Conservation (phyloP, 2,797 vertebrate species). For the Thalassophryne amazonica region DNA sequence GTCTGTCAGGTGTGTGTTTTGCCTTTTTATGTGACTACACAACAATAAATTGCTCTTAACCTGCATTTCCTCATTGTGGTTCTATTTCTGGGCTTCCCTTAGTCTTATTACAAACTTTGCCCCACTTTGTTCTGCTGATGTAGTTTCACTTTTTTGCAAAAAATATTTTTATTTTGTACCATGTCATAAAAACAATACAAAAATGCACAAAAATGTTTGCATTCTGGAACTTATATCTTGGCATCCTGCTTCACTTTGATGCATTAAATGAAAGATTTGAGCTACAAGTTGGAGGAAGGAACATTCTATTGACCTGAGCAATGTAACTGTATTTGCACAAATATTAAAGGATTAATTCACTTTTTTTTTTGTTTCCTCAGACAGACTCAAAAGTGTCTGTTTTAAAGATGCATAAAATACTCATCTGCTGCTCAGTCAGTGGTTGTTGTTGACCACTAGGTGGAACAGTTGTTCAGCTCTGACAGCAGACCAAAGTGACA, state of each 20-base stretch:
- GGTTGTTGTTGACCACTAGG: conserved; percentile 23
- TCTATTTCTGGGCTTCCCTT: conserved; percentile 7
- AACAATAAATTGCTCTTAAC: not conserved
- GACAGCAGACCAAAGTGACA: not conserved
- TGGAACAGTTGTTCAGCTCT: conserved; percentile 7
- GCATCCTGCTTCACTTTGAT: too few species aligned
- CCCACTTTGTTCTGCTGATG: too few species aligned
- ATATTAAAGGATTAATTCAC: too few species aligned
- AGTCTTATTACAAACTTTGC: not conserved
- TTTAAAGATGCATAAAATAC: not conserved
- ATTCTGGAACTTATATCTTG: too few species aligned
- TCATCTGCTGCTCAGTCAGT: not conserved
- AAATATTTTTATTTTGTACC: too few species aligned
- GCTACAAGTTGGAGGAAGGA: too few species aligned
- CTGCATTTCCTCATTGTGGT: not conserved
- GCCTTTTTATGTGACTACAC: conserved; percentile 15
- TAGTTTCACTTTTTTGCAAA: too few species aligned
- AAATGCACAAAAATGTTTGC: too few species aligned
- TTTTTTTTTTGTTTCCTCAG: not conserved
- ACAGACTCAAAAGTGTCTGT: not conserved
- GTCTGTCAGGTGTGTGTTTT: not conserved
- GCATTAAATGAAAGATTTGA: too few species aligned
- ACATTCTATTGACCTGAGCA: too few species aligned
- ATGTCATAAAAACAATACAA: too few species aligned
- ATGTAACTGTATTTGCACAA: too few species aligned